Percentiles rank a stretch among this genome's conserved stretches.
Conservation (phyloP, 2,888 invertebrate species). For the Stramonita haemastoma region DNA sequence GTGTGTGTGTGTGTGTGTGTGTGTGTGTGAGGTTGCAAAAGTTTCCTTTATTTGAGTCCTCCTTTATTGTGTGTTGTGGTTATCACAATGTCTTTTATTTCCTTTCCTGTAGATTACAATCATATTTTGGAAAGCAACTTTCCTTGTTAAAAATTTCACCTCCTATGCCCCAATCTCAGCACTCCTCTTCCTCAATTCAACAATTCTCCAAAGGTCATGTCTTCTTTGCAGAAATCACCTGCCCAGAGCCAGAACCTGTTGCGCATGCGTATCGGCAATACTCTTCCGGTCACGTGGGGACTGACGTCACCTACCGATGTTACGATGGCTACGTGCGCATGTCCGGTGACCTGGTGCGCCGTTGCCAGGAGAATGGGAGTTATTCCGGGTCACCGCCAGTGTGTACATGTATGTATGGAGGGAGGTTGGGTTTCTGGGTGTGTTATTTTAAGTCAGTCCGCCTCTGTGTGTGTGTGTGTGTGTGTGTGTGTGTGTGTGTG, state of each 20-base stretch:
- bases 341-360: constrained; percentile 17
- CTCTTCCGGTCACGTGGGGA: constrained; percentile 12
- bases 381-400: constrained; percentile 32
- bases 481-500: neutral
- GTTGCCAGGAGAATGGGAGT: neutral
- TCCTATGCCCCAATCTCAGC: too few species aligned
- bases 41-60: too few species aligned
- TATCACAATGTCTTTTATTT: too few species aligned
- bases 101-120: too few species aligned
- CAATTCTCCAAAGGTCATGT: too few species aligned
- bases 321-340: constrained; percentile 31
- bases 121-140: too few species aligned
- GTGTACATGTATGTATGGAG: constrained; percentile 15
- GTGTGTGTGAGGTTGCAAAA: neutral
- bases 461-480: neutral
- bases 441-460: neutral
- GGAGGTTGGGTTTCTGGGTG: too few species aligned
- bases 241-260: constrained; percentile 38
- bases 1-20: neutral
- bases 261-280: constrained; percentile 37
- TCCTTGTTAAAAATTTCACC: too few species aligned
- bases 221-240: neutral
- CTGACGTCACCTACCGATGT: constrained; percentile 19
- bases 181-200: too few species aligned
- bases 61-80: too few species aligned